Conservation (phyloP, 2,888 invertebrate species). For the Nebria salina region DNA sequence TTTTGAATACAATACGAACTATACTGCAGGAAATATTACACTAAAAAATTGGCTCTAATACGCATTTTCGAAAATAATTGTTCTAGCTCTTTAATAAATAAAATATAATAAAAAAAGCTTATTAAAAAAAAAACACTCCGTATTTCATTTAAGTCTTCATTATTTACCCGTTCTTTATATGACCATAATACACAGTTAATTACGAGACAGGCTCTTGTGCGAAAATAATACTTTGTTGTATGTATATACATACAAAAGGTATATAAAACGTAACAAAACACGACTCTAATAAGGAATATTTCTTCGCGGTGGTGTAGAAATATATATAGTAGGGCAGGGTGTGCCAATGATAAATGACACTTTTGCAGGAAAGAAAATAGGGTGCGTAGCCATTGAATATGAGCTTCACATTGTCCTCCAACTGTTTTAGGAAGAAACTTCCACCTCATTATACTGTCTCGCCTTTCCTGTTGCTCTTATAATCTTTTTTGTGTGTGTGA, state of each 20-base stretch:
- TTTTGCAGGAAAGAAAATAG: constrained; percentile 28
- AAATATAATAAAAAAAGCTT: too few species aligned
- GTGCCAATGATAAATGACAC: constrained; percentile 28
- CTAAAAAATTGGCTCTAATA: too few species aligned
- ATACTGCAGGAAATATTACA: too few species aligned
- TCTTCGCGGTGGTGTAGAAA: not conserved
- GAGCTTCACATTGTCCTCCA: constrained; percentile 32
- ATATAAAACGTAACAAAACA: constrained; percentile 29
- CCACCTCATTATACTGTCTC: constrained; percentile 23
- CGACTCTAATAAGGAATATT: constrained; percentile 31
- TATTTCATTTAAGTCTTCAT: not conserved
- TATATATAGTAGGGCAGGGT: constrained; percentile 18
- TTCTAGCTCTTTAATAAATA: too few species aligned
- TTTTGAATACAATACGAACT: too few species aligned
- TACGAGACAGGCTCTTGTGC: constrained; percentile 9
- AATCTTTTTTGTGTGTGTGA: not conserved
- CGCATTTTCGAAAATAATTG: too few species aligned
- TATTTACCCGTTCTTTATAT: not conserved
- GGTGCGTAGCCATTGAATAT: constrained; percentile 33
- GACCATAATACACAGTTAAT: not conserved
- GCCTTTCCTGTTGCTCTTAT: constrained; percentile 22
- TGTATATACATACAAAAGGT: constrained; percentile 4
- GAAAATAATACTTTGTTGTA: not conserved
- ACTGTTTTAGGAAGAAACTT: not conserved
- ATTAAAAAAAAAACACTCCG: too few species aligned